phyloP scores from a whole-genome alignment of 2,888 invertebrate genomes.

The Eupithecia vulgata region DNA sequence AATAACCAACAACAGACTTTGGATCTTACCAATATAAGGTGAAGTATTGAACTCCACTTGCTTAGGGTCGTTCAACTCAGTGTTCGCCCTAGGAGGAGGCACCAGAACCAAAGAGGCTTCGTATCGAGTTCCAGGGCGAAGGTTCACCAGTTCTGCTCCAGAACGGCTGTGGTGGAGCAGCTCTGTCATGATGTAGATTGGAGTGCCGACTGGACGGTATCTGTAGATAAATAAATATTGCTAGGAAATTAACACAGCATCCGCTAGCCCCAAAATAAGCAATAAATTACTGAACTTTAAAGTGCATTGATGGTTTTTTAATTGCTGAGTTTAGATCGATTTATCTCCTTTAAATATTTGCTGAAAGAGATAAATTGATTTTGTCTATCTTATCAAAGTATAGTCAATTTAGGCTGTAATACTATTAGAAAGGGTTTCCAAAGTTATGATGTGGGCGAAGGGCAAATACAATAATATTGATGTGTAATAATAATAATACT shows the following conservation, averaged over 20 bases:
- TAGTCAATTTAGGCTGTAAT: too few relatives aligned
- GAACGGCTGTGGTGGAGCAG: constrained; percentile 92
- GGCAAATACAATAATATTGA: too few relatives aligned
- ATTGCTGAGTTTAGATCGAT: too few relatives aligned
- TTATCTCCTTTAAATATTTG: too few relatives aligned
- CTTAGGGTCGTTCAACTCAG: constrained; percentile 89
- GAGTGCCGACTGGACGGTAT: constrained; percentile 91
- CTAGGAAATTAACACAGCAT: neutral
- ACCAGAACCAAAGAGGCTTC: constrained; percentile 93
- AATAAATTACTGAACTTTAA: too few relatives aligned
- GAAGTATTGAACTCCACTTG: constrained; percentile 89
- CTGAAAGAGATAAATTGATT: too few relatives aligned
- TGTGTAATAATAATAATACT: too few relatives aligned
- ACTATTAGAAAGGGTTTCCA: too few relatives aligned
- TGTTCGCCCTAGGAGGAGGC: constrained; percentile 91
- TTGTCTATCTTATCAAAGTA: too few relatives aligned
- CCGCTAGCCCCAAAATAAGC: neutral
- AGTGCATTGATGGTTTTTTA: too few relatives aligned
- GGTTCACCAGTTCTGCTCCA: constrained; percentile 89
- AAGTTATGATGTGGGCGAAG: too few relatives aligned
- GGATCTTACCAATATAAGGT: constrained; percentile 85
- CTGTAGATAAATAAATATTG: constrained; percentile 60
- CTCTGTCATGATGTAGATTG: constrained; percentile 93
- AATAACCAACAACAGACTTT: neutral
- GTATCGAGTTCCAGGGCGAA: constrained; percentile 91